phyloP scores from a whole-genome alignment of 2,888 invertebrate species.

The Hemithea aestivaria region DNA sequence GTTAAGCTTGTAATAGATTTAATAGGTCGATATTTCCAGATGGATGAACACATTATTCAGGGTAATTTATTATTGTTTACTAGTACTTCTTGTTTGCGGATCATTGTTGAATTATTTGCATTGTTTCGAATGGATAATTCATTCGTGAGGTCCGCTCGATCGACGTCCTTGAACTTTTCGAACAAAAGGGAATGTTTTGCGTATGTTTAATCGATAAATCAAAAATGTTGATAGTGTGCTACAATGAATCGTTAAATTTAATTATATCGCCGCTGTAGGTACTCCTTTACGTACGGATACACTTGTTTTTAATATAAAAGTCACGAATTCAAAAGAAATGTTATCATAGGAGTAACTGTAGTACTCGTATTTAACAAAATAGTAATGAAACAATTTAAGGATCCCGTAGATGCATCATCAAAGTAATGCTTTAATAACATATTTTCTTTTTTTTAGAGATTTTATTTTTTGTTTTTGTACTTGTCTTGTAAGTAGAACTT shows the following conservation, averaged over 20 bases:
- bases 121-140: constrained; percentile 38
- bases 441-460: too few relatives aligned
- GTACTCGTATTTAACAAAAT: too few relatives aligned
- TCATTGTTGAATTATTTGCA: constrained; percentile 36
- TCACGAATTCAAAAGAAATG: too few relatives aligned
- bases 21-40: not conserved
- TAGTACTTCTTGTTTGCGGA: constrained; percentile 23
- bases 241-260: constrained; percentile 50
- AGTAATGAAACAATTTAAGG: too few relatives aligned
- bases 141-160: constrained; percentile 31
- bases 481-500: too few relatives aligned
- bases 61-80: constrained; percentile 22
- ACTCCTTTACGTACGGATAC: constrained; percentile 12
- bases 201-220: constrained; percentile 47
- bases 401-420: too few relatives aligned
- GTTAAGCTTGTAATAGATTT: too few relatives aligned
- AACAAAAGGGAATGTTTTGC: constrained; percentile 48
- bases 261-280: constrained; percentile 33
- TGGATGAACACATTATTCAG: constrained; percentile 17
- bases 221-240: constrained; percentile 38
- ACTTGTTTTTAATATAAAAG: too few relatives aligned
- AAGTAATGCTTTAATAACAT: too few relatives aligned
- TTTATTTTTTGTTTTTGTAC: too few relatives aligned
- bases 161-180: constrained; percentile 47
- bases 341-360: too few relatives aligned